phyloP scores from a whole-genome alignment of 53 echinoderm and acorn worm genomes.

The Arbacia lixula region DNA sequence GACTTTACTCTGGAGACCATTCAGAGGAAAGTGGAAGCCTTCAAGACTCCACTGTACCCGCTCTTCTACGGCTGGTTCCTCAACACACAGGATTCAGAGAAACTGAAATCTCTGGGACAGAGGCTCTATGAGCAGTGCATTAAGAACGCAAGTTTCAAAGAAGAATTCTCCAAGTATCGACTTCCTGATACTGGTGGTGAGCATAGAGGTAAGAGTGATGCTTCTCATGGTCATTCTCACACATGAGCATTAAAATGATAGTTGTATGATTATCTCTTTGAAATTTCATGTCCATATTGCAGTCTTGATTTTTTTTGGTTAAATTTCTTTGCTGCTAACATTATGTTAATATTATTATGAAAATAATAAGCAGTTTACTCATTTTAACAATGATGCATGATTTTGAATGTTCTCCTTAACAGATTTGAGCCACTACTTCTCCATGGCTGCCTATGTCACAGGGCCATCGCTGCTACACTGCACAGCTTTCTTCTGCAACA shows the following conservation, averaged over 20 bases:
- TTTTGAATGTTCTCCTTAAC: not conserved
- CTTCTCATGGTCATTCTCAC: no score
- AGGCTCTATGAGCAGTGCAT: slow-evolving; percentile 47
- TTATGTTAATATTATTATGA: no score
- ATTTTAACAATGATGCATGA: no score
- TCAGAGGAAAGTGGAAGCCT: slow-evolving; percentile 8
- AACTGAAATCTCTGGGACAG: slow-evolving; percentile 41
- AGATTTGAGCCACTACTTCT: slow-evolving; percentile 66
- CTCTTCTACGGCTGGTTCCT: slow-evolving; percentile 89
- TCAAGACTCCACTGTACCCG: slow-evolving; percentile 52
- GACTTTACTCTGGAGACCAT: not conserved
- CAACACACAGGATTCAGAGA: slow-evolving; percentile 58
- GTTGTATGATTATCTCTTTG: no score
- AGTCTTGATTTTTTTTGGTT: no score
- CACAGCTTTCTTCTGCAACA: slow-evolving; percentile 80
- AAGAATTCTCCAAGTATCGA: slow-evolving; percentile 72
- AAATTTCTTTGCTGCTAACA: no score
- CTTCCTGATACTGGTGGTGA: slow-evolving; percentile 40
- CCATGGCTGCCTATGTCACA: slow-evolving; percentile 48
- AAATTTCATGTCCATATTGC: no score
- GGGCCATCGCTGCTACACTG: slow-evolving; percentile 83
- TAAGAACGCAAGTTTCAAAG: slow-evolving; percentile 52
- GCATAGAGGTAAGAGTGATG: slow-evolving; percentile 49
- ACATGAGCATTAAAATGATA: no score
- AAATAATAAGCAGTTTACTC: no score